phyloP scores from a whole-genome alignment of 2,888 invertebrate species.

The Busseola fusca region DNA sequence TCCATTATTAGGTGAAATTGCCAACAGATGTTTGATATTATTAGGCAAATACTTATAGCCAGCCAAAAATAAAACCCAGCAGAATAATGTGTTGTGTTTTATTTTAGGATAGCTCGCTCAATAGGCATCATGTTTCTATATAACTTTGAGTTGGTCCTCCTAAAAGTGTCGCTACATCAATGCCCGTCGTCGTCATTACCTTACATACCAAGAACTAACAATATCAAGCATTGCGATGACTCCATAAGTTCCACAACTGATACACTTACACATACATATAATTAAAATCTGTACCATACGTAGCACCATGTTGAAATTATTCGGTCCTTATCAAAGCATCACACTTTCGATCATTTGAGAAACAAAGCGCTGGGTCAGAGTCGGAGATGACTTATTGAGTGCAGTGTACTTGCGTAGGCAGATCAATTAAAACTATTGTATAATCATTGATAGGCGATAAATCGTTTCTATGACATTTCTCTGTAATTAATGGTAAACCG shows the following conservation, averaged over 20 bases:
- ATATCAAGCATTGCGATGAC: constrained; percentile 5
- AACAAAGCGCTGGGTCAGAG: constrained; percentile 55
- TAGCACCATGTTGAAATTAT: constrained; percentile 23
- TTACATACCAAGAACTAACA: neutral
- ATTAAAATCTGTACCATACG: constrained; percentile 7
- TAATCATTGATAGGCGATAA: constrained; percentile 36
- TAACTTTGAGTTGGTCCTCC: neutral
- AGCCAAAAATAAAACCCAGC: neutral
- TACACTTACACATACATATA: constrained; percentile 38
- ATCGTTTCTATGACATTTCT: constrained; percentile 49
- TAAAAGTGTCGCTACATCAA: neutral
- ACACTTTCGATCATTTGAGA: constrained; percentile 41
- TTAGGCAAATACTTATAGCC: neutral
- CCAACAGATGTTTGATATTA: neutral
- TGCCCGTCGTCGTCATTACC: neutral
- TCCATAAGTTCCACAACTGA: neutral
- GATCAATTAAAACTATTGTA: constrained; percentile 46
- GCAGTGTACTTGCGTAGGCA: constrained; percentile 43
- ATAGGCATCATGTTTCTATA: neutral
- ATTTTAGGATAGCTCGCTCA: neutral
- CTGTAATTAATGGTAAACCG: constrained; percentile 19
- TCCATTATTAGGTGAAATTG: neutral
- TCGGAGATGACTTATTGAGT: constrained; percentile 42
- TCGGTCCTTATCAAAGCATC: constrained; percentile 32
- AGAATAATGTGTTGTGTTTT: neutral